These are phyloP conservation scores for Vanessa atalanta DNA, from an alignment of 1,140 invertebrate genomes.

Conservation along the genomic window DNA sequence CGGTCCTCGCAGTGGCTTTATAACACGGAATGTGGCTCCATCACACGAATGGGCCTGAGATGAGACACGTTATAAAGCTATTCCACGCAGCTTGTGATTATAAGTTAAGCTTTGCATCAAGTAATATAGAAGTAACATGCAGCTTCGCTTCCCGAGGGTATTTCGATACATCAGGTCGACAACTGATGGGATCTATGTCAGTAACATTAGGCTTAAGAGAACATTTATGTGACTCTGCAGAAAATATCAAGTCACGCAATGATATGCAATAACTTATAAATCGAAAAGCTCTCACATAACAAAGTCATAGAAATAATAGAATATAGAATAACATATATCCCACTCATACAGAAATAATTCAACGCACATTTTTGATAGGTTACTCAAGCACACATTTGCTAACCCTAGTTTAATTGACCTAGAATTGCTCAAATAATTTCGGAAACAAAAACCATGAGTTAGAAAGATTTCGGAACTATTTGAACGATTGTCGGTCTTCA, in stretches of 20 bases:
- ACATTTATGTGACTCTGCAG: conserved; percentile 32
- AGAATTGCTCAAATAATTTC: conserved; percentile 54
- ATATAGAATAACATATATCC: conserved; percentile 74
- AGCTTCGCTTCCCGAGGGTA: conserved; percentile 76
- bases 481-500: conserved; percentile 60
- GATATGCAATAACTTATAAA: conserved; percentile 37
- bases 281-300: conserved; percentile 65
- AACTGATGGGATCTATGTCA: conserved; percentile 78
- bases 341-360: conserved; percentile 73
- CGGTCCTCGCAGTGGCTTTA: conserved; percentile 73
- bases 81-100: conserved; percentile 75
- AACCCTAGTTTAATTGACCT: conserved; percentile 58
- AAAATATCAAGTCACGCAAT: conserved; percentile 35
- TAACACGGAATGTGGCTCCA: conserved; percentile 70
- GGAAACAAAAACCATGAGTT: not conserved
- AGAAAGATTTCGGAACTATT: conserved; percentile 23
- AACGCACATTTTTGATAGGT: conserved; percentile 75
- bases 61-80: conserved; percentile 75
- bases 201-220: conserved; percentile 49
- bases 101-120: conserved; percentile 78
- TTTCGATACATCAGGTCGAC: conserved; percentile 65
- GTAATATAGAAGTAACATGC: conserved; percentile 77
- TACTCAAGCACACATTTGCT: conserved; percentile 77
- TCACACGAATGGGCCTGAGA: conserved; percentile 51
- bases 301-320: conserved; percentile 34